Conservation (phyloP, 1,140 invertebrate genomes). For the Drosophila nigromelanica region DNA sequence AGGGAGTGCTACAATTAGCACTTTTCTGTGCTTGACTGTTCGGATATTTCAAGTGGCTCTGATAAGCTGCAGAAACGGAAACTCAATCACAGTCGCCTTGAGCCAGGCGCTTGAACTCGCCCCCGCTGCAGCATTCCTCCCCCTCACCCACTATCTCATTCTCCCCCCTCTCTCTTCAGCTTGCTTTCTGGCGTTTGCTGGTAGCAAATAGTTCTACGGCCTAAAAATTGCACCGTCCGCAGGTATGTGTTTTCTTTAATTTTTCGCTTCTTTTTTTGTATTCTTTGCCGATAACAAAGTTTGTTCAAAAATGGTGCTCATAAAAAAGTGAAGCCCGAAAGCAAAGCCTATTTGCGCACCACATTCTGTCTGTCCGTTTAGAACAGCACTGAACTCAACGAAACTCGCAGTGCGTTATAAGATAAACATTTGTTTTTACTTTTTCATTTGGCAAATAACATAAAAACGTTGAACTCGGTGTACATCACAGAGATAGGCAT, state of each 20-base stretch:
- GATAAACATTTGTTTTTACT: constrained; percentile 80
- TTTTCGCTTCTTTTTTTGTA: constrained; percentile 8
- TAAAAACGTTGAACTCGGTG: constrained; percentile 72
- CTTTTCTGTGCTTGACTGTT: constrained; percentile 52
- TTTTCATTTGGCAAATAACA: constrained; percentile 80
- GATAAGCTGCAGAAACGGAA: constrained; percentile 59
- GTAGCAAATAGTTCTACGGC: constrained; percentile 73
- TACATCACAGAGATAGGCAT: constrained; percentile 36
- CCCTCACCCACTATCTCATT: neutral
- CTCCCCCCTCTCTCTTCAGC: neutral
- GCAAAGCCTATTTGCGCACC: constrained; percentile 75
- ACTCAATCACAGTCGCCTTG: constrained; percentile 61
- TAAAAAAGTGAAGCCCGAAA: constrained; percentile 79
- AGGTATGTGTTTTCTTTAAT: neutral
- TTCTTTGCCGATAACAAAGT: constrained; percentile 70
- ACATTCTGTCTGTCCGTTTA: constrained; percentile 40
- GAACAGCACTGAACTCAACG: constrained; percentile 46
- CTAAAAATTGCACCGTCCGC: constrained; percentile 63
- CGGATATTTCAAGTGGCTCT: constrained; percentile 55
- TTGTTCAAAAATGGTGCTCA: constrained; percentile 62
- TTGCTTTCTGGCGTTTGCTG: constrained; percentile 42
- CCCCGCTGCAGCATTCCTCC: constrained; percentile 2
- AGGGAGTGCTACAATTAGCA: constrained; percentile 65
- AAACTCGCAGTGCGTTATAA: constrained; percentile 57
- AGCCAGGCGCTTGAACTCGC: constrained; percentile 73